phyloP scores from a whole-genome alignment of 2,113 vertebrate species.

The Brienomyrus longianalis region DNA sequence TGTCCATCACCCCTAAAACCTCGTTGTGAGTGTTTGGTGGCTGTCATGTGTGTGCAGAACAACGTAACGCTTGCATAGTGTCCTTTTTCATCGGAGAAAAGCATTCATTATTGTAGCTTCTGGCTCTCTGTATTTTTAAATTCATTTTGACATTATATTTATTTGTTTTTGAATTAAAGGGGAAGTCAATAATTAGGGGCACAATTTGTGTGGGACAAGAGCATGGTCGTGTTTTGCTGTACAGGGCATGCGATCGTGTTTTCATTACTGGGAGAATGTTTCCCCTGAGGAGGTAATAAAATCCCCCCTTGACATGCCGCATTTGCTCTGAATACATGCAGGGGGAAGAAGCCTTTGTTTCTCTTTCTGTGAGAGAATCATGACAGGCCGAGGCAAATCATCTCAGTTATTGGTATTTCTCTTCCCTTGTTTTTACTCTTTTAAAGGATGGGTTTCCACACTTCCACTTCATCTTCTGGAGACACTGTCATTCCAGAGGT shows the following conservation, averaged over 20 bases:
- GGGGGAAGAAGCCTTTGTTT: neutral
- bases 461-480: conserved; percentile 3
- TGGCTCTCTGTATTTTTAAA: neutral
- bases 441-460: neutral
- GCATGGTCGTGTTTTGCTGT: neutral
- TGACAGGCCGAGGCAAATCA: neutral
- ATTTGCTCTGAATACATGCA: conserved; percentile 17
- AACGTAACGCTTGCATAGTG: neutral
- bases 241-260: conserved; percentile 9
- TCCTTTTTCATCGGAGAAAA: neutral
- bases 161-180: neutral
- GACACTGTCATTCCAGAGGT: conserved; percentile 7
- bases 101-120: neutral
- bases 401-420: neutral
- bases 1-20: neutral
- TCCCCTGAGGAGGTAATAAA: conserved; percentile 22
- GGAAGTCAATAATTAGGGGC: neutral
- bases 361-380: neutral
- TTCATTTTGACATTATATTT: neutral
- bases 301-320: conserved; percentile 3
- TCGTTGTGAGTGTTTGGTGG: neutral
- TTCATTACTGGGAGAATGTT: conserved; percentile 12
- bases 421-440: neutral
- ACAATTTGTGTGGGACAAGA: neutral
- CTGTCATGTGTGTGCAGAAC: neutral